Conservation (phyloP, 1,140 invertebrate genomes). For the Drosophila saltans region DNA sequence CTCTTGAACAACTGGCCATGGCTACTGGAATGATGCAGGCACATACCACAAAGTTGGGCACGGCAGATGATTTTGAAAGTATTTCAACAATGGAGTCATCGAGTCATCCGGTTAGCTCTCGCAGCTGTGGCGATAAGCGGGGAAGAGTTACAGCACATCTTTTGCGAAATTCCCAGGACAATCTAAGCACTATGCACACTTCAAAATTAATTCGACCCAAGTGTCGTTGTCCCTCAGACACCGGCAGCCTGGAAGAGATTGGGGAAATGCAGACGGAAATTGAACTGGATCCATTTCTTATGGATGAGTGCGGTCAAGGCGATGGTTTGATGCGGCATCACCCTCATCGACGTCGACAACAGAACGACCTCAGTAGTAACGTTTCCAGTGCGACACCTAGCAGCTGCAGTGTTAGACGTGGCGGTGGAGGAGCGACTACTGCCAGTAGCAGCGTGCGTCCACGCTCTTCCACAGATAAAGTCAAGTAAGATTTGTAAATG, state of each 20-base stretch:
- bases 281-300: slow-evolving; percentile 18
- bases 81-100: slow-evolving; percentile 25
- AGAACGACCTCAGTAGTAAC: slow-evolving; percentile 34
- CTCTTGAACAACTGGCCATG: slow-evolving; percentile 45
- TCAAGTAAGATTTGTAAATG: slow-evolving; percentile 53
- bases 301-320: slow-evolving; percentile 66
- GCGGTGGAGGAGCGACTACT: slow-evolving; percentile 37
- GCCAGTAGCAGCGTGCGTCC: slow-evolving; percentile 44
- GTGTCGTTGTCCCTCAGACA: slow-evolving; percentile 54
- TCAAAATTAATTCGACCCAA: slow-evolving; percentile 22
- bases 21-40: slow-evolving; percentile 50
- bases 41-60: background rate
- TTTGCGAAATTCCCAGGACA: slow-evolving; percentile 25
- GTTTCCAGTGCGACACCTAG: slow-evolving; percentile 62
- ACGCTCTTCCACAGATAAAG: slow-evolving; percentile 58
- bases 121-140: slow-evolving; percentile 16
- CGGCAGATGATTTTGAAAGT: slow-evolving; percentile 19
- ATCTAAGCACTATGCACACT: slow-evolving; percentile 16
- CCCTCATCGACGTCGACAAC: slow-evolving; percentile 22
- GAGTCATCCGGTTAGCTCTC: slow-evolving; percentile 19
- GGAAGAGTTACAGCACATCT: background rate
- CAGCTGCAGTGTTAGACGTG: slow-evolving; percentile 58
- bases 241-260: slow-evolving; percentile 2
- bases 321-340: slow-evolving; percentile 66
- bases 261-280: background rate